Evolutionary conservation across 2,113 vertebrate species (phyloP).

Genomic region (Melospiza melodia): DNA sequence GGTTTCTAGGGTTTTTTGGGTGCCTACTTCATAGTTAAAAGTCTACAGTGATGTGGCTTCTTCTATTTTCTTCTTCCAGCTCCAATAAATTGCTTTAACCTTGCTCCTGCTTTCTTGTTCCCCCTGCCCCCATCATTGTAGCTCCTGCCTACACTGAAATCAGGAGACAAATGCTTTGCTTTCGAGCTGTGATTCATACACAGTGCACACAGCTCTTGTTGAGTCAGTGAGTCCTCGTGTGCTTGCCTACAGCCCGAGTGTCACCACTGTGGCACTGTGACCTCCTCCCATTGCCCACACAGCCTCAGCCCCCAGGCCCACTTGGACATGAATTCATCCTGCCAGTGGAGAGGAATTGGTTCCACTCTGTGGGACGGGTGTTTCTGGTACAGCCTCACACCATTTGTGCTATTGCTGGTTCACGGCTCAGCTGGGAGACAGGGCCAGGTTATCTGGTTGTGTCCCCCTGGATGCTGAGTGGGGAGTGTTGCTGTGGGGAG

Average conservation of each 20-base stretch:
- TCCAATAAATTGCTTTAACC: not conserved
- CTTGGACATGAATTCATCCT: not conserved
- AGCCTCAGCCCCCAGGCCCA: not conserved
- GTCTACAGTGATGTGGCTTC: not conserved
- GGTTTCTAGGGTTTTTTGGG: not conserved
- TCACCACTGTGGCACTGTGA: not conserved
- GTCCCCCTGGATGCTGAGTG: not conserved
- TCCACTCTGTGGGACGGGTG: not conserved
- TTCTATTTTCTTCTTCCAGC: not conserved
- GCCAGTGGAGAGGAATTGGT: not conserved
- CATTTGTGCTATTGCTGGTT: accelerated
- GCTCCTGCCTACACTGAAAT: not conserved
- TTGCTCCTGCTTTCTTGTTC: not conserved
- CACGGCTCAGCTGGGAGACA: not conserved
- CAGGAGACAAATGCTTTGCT: not conserved
- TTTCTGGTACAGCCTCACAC: not conserved
- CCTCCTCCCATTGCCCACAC: not conserved
- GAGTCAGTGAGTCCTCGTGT: not conserved
- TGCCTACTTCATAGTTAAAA: not conserved
- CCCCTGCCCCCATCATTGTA: not conserved
- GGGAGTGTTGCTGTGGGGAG: not conserved
- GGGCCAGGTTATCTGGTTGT: not conserved
- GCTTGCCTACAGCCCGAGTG: not conserved
- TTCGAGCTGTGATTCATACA: not conserved
- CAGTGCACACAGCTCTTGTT: not conserved